Evolutionary conservation across 1,140 invertebrate species (phyloP).

Genomic region (Sitophilus oryzae): DNA sequence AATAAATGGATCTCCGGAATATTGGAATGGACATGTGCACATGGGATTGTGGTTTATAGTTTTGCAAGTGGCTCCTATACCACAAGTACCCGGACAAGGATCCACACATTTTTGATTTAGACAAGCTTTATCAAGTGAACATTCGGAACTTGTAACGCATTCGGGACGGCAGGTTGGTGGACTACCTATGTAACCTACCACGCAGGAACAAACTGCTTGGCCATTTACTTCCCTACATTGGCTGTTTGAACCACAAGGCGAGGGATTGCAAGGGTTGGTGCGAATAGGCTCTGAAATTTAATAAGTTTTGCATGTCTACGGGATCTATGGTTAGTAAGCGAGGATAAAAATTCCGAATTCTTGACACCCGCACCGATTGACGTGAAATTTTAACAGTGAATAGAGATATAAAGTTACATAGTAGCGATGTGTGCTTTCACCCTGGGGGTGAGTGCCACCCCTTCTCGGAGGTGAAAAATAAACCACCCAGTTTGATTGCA

Average conservation of each 20-base stretch:
- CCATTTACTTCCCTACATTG: constrained; percentile 56
- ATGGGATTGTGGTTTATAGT: constrained; percentile 61
- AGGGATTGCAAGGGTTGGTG: constrained; percentile 48
- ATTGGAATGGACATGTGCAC: constrained; percentile 55
- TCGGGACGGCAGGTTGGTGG: constrained; percentile 57
- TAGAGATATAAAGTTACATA: too few species aligned
- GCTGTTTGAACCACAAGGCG: constrained; percentile 57
- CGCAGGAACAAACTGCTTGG: constrained; percentile 56
- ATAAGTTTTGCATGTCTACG: too few species aligned
- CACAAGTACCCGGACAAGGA: constrained; percentile 59
- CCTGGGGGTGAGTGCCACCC: too few species aligned
- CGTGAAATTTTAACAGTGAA: too few species aligned
- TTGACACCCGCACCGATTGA: too few species aligned
- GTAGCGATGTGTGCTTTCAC: too few species aligned
- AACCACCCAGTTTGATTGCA: too few species aligned
- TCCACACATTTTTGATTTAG: constrained; percentile 57
- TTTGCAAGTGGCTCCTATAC: constrained; percentile 54
- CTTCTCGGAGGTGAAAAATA: too few species aligned
- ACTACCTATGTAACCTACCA: constrained; percentile 55
- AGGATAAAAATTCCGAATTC: too few species aligned
- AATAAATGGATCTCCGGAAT: constrained; percentile 60
- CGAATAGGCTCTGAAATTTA: constrained; percentile 1
- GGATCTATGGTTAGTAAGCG: too few species aligned
- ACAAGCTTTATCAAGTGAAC: constrained; percentile 51
- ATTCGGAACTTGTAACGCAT: constrained; percentile 54